Percentiles rank a stretch among this genome's conserved stretches.
phyloP scores from a whole-genome alignment of 2,797 vertebrate species.

The Muscicapa comitata region DNA sequence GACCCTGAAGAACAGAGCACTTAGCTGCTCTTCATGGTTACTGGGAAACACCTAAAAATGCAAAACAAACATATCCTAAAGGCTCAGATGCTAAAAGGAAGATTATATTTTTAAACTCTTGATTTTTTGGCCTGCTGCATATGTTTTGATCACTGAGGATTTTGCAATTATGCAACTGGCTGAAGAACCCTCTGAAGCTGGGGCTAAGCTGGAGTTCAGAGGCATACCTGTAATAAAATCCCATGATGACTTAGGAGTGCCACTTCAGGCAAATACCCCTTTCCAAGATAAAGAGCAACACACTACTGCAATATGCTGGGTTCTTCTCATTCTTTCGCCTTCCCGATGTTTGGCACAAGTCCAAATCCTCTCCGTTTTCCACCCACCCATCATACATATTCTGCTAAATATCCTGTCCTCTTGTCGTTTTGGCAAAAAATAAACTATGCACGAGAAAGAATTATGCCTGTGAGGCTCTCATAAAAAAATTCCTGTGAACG shows the following conservation, averaged over 20 bases:
- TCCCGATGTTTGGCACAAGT: background rate
- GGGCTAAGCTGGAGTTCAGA: background rate
- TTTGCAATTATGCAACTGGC: background rate
- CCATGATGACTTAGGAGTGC: background rate
- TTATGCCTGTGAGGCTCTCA: slow-evolving; percentile 69
- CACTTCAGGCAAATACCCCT: slow-evolving; percentile 24
- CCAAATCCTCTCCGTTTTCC: slow-evolving; percentile 44
- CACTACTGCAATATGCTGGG: background rate
- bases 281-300: background rate
- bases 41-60: slow-evolving; percentile 14
- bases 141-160: background rate
- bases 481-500: slow-evolving; percentile 69
- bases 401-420: slow-evolving; percentile 60
- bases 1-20: background rate
- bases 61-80: background rate
- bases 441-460: slow-evolving; percentile 56
- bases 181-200: background rate
- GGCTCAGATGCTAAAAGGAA: background rate
- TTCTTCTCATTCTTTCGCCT: slow-evolving; percentile 36
- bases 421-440: slow-evolving; percentile 59
- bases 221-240: background rate
- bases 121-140: slow-evolving; percentile 4
- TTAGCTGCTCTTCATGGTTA: background rate
- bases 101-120: background rate
- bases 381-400: slow-evolving; percentile 53